Evolutionary conservation across 1,140 invertebrate genomes (phyloP), one percentile per base, ranked within the genome.

Genomic region (Oreohelix idahoensis): DNA sequence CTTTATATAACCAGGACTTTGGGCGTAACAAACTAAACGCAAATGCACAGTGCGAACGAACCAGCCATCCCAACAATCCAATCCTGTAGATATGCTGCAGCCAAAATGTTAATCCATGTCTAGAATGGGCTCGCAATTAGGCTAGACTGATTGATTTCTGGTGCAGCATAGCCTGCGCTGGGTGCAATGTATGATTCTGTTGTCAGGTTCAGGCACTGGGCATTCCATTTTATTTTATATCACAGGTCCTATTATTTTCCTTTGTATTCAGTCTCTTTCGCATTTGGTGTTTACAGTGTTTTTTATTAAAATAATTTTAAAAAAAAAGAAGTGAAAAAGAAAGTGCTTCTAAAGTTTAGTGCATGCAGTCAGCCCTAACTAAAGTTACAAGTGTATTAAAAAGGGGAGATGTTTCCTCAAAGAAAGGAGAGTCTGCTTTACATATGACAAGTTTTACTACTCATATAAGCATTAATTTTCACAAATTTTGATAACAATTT

Each of bases 401-500:
- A 66, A 32, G 20, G 63, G n/a, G 63, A 66, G 63, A 32, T 66
- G 63, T 66, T 66, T 66, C 32, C 63, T 66, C 63, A 66, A 66
- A 11, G 63, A 66, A 66, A 5, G 8, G n/a, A n/a, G n/a, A 58
- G 26, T 58, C 53, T 66, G 63, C 29, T 29, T 66, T 32, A 1
- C 29, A 29, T 66, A 5, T 66, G 63, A 8, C 29, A 66, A 66
- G 17, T 66, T 2, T 32, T 32, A 32, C n/a, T 66, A 66, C 2
- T 66, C 11, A 35, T 13, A 4, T 66, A 5, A 32, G 8, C 29
- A 15, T 32, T 66, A 66, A 66, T 15, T 32, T 32, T 32, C n/a
- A 32, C 63, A 66, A 66, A 15, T 66, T 66, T 32, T 29, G 63
- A 66, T 79, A 71, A 80, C 69, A 71, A 80, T 80, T 80, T 80